These are phyloP conservation scores for Sphinx pinastri DNA, from an alignment of 2,888 invertebrate genomes.

Conservation along the genomic window DNA sequence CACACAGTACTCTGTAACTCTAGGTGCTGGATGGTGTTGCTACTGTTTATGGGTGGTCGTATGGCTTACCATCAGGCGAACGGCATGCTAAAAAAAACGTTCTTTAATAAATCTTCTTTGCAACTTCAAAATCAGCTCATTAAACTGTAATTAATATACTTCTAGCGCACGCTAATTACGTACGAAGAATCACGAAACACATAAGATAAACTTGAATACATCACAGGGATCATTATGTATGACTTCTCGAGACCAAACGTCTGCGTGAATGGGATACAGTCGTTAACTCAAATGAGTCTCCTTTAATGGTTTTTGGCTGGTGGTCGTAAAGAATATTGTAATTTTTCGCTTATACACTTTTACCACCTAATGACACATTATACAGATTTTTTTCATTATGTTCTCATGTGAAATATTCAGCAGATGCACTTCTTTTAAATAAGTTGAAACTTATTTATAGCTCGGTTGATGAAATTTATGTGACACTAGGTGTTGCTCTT, in stretches of 20 bases:
- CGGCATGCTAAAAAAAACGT: too few relatives aligned
- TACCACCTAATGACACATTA: conserved; percentile 30
- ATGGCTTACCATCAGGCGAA: too few relatives aligned
- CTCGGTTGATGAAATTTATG: too few relatives aligned
- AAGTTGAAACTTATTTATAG: too few relatives aligned
- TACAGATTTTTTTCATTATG: conserved; percentile 35
- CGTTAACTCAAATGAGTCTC: conserved; percentile 31
- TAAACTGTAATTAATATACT: conserved; percentile 5
- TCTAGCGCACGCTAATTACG: neutral
- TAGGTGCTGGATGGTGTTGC: too few relatives aligned
- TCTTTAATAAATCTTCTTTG: neutral
- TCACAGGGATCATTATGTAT: conserved; percentile 22
- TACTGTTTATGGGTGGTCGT: too few relatives aligned
- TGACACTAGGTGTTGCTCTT: too few relatives aligned
- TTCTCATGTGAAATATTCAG: conserved; percentile 15
- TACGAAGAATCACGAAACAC: neutral
- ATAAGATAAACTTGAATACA: conserved; percentile 15
- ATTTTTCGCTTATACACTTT: conserved; percentile 26
- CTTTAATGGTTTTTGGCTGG: conserved; percentile 27
- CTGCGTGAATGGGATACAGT: conserved; percentile 26
- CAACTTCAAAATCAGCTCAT: neutral
- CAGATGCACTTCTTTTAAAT: too few relatives aligned
- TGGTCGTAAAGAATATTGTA: conserved; percentile 27
- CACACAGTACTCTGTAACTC: too few relatives aligned
- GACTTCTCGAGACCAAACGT: conserved; percentile 22